Base-by-base conservation (phyloP, 1,140 invertebrate species). In the Drosophila willistoni region DNA sequence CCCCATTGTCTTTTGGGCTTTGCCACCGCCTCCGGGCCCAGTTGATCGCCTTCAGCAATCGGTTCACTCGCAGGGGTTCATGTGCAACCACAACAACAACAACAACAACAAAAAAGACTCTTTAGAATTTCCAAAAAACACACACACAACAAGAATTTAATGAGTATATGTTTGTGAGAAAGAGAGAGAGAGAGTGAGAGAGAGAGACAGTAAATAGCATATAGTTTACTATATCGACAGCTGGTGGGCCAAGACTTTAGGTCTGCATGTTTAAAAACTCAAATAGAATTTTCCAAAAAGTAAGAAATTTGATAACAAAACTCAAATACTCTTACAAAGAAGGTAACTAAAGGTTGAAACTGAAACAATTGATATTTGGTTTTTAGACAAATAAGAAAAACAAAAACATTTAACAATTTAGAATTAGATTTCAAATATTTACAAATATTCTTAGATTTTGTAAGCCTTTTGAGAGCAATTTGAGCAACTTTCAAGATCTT, bases 51-150 rank as follows among this genome's bases (percentile, higher is more conserved):
- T 13, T 68, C 65, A 12, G 44, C 44, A 51, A 51, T 51, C 44
- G 44, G 44, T 22, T 51, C 44, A 51, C 17, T 51, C 33, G 57
- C 34, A 34, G 57, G 29, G 36, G 22, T 19, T 34, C n/a, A 60
- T 36, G 60, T 51, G 70, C 63, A 79, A 71, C 66, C 77, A 81
- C 81, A 80, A 81, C 85, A 75, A 77, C 77, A 80, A 81, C 77
- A 80, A 81, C 81, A 80, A 81, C 85, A 75, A 77, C 77, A 80
- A 81, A 2, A 86, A 75, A 67, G 69, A 51, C 44, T 51, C 66
- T 51, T 71, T 70, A 64, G 62, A 63, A 81, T 60, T 71, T 62
- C 61, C 54, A 59, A 72, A 66, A 73, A 61, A 39, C 10, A 39
- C 36, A 39, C 36, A 39, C 36, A 17, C n/a, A 17, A 41, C 41